Base-by-base conservation (phyloP, 2,113 vertebrate species). In the Vulpes vulpes region DNA sequence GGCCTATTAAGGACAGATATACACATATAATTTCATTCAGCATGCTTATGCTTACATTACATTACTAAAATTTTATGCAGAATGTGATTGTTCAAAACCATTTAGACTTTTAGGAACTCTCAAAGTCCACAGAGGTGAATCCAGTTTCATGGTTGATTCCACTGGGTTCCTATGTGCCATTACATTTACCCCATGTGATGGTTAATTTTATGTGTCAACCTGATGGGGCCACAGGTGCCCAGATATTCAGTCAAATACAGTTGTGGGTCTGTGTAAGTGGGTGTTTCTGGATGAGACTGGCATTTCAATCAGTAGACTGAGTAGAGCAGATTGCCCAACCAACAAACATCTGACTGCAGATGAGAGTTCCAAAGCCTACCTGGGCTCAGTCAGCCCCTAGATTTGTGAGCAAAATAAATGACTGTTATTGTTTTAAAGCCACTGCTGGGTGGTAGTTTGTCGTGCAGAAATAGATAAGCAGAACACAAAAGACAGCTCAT, bases 71-170 rank as follows among this genome's bases (percentile, higher is more conserved):
- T 12, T 17, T 30, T 12, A 23, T 1, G 3, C 1, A 57, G 23
- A 22, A 7, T 43, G 30, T 69, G 19, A 22, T 10, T 35, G n/a
- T 60, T 81, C 43, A 43, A 51, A 59, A 55, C 6, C 69, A 35
- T 60, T 69, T 17, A 27, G 51, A 88, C 15, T 10, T 14, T 12
- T 2, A 25, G 62, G 57, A 71, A 57, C n/a, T 35, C 79, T 76
- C 30, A 1, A 35, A 27, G 49, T 83, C 11, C 5, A 27, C 1
- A 2, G 2, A 14, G 11, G 12, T 19, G 69, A 83, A 53, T 16
- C 1, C 11, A 15, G 20, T 16, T 57, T 1, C 14, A 4, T 4
- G 49, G 3, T 7, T 30, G 38, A 43, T 64, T 16, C 25, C 0
- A 12, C 10, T 10, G 3, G 25, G 8, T 32, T 51, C n/a, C 65